These are phyloP conservation scores for Enteromius radiatus DNA, from an alignment of 2,797 vertebrate genomes.

Conservation along the genomic window DNA sequence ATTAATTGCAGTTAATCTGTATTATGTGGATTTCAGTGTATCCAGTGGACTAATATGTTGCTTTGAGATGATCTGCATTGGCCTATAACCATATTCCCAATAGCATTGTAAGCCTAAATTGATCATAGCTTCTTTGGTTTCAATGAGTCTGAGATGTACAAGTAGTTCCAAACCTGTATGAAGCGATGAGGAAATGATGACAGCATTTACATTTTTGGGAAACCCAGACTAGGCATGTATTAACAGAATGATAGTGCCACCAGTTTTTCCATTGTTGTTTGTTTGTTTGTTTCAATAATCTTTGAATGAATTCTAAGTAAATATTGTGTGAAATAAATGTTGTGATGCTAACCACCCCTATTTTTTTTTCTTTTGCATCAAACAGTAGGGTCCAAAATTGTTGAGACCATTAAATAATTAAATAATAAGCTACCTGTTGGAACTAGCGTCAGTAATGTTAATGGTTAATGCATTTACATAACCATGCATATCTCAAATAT, in stretches of 20 bases:
- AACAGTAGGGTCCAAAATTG: not conserved
- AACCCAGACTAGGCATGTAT: not conserved
- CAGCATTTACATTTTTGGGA: too few species aligned
- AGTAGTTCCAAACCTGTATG: too few species aligned
- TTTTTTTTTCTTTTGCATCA: not conserved
- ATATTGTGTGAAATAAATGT: not conserved
- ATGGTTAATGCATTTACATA: not conserved
- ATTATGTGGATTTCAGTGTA: not conserved
- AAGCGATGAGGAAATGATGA: too few species aligned
- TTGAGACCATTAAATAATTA: not conserved
- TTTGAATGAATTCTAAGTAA: not conserved
- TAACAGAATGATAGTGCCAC: not conserved
- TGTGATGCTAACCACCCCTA: not conserved
- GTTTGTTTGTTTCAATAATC: not conserved
- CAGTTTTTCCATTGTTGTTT: not conserved
- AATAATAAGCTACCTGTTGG: not conserved
- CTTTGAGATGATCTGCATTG: not conserved
- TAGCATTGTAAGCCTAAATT: not conserved
- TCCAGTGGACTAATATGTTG: not conserved
- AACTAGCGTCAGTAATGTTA: not conserved
- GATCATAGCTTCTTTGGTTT: not conserved
- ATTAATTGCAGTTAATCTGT: not conserved
- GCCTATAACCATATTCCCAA: not conserved
- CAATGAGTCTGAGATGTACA: not conserved
- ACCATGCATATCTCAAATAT: not conserved